Evolutionary conservation across 2,797 vertebrate species (phyloP).

Genomic region (Dromococcyx pavoninus): DNA sequence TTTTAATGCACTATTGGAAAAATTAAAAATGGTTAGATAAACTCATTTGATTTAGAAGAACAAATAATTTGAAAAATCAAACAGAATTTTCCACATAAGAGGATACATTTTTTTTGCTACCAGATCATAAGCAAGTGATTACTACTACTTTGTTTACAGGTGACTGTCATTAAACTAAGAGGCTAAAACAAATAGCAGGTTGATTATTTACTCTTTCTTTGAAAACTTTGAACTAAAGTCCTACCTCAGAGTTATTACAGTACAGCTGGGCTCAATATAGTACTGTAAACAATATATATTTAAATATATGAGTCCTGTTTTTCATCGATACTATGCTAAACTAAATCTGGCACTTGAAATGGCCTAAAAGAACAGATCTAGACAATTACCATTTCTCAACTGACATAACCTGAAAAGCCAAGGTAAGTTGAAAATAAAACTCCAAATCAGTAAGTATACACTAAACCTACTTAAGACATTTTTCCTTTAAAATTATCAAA

Average conservation of each 20-base stretch:
- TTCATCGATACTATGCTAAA: not conserved
- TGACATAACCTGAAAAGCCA: not conserved
- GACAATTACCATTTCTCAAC: not conserved
- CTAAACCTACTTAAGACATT: not conserved
- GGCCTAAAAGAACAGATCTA: not conserved
- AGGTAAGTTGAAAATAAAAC: not conserved
- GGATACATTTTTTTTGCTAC: not conserved
- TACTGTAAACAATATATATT: not conserved
- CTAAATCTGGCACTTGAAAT: not conserved
- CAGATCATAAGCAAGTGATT: not conserved
- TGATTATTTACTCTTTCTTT: slow-evolving; percentile 60
- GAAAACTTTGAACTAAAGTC: slow-evolving; percentile 38
- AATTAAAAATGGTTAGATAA: not conserved
- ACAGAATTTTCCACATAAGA: not conserved
- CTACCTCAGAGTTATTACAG: not conserved
- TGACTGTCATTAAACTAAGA: not conserved
- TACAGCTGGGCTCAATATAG: not conserved
- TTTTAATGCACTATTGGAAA: not conserved
- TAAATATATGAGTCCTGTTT: not conserved
- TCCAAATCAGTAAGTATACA: not conserved
- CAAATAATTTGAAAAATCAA: not conserved
- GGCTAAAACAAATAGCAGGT: slow-evolving; percentile 38
- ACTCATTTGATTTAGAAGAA: not conserved
- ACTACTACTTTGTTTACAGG: not conserved
- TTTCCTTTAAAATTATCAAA: not conserved